A percentile compares a stretch with the other conserved stretches of the same genome.
phyloP scores from a whole-genome alignment of 2,888 invertebrate genomes.

The Apocheima hispidaria region DNA sequence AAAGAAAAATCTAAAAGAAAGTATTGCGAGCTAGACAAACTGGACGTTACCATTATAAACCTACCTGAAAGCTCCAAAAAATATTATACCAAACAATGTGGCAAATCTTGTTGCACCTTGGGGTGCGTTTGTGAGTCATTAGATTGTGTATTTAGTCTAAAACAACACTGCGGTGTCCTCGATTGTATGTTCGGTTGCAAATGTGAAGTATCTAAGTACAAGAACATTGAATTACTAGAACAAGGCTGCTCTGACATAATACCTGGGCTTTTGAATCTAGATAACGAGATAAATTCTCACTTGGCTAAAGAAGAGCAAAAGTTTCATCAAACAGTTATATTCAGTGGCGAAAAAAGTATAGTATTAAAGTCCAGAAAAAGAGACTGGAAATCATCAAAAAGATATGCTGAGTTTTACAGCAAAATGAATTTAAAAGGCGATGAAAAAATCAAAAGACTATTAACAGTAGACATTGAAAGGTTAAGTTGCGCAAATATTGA shows the following conservation, averaged over 20 bases:
- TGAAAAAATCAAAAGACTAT: constrained; percentile 47
- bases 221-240: constrained; percentile 57
- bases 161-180: constrained; percentile 87
- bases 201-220: constrained; percentile 71
- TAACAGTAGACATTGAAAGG: constrained; percentile 59
- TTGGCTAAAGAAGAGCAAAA: constrained; percentile 90
- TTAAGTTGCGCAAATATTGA: constrained; percentile 78
- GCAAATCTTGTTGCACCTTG: constrained; percentile 84
- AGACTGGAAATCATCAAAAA: constrained; percentile 87
- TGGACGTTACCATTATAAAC: constrained; percentile 89
- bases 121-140: constrained; percentile 90
- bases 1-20: constrained; percentile 73
- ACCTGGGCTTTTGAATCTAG: constrained; percentile 72
- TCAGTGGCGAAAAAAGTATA: constrained; percentile 88
- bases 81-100: constrained; percentile 64
- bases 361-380: constrained; percentile 86
- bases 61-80: constrained; percentile 59
- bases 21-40: constrained; percentile 84
- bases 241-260: constrained; percentile 56
- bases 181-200: constrained; percentile 87
- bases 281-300: constrained; percentile 81
- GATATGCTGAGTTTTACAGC: constrained; percentile 85
- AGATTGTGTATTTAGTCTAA: constrained; percentile 68
- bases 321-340: constrained; percentile 90
- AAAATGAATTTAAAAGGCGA: constrained; percentile 60